phyloP scores from a whole-genome alignment of 2,113 vertebrate genomes.

The Centropus unirufus region DNA sequence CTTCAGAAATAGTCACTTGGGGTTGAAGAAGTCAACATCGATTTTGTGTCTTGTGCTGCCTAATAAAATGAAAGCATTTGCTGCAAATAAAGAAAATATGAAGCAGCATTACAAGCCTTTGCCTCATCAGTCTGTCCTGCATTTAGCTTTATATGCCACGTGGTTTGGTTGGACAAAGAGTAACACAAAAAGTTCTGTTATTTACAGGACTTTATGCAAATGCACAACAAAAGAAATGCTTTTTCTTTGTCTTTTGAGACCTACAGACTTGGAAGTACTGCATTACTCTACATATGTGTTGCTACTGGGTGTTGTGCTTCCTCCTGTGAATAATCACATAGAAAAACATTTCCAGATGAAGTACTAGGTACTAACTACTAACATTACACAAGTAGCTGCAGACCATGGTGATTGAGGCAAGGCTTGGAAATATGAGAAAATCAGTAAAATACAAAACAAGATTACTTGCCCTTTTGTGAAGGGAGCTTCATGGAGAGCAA shows the following conservation, averaged over 20 bases:
- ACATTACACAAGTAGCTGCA: neutral
- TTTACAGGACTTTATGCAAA: neutral
- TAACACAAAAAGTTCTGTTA: neutral
- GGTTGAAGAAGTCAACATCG: neutral
- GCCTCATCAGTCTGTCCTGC: neutral
- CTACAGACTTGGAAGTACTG: neutral
- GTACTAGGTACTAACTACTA: neutral
- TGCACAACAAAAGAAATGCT: neutral
- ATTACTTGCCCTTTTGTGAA: conserved; percentile 22
- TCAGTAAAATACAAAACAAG: neutral
- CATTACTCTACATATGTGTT: neutral
- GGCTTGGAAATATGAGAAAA: neutral
- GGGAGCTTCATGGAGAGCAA: conserved; percentile 27
- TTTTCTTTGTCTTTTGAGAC: neutral
- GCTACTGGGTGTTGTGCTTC: neutral
- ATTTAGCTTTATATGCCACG: neutral
- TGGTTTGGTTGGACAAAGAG: neutral
- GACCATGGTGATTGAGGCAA: neutral
- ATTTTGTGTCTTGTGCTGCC: neutral
- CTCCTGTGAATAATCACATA: neutral
- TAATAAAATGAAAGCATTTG: neutral
- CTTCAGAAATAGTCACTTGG: neutral
- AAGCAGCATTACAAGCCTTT: neutral
- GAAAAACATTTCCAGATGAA: neutral
- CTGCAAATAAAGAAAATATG: neutral